These are phyloP conservation scores for Mycetomoellerius zeteki DNA, from an alignment of 1,140 invertebrate species.

Conservation along the genomic window DNA sequence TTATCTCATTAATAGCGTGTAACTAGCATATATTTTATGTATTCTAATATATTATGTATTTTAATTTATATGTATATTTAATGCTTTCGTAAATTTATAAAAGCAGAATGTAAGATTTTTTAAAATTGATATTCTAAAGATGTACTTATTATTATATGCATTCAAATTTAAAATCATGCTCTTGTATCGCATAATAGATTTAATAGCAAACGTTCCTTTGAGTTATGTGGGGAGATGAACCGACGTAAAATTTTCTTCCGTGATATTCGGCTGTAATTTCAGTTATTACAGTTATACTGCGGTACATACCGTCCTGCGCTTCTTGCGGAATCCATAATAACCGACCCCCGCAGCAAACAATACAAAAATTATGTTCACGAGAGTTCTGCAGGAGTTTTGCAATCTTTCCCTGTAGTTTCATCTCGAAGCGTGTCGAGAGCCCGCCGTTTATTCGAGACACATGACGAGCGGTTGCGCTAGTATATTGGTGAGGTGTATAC, in stretches of 20 bases:
- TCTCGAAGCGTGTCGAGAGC: slow-evolving; percentile 70
- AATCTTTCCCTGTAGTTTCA: slow-evolving; percentile 82
- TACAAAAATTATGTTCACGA: slow-evolving; percentile 86
- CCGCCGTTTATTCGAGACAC: slow-evolving; percentile 82
- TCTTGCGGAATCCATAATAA: slow-evolving; percentile 83
- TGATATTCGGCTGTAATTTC: slow-evolving; percentile 78
- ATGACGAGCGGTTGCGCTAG: slow-evolving; percentile 77
- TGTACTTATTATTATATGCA: background rate
- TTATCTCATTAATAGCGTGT: background rate
- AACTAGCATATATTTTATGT: background rate
- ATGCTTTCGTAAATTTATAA: background rate
- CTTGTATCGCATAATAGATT: slow-evolving; percentile 13
- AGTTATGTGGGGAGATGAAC: background rate
- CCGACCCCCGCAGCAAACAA: slow-evolving; percentile 82
- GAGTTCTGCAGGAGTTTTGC: slow-evolving; percentile 83
- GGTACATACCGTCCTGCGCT: slow-evolving; percentile 68
- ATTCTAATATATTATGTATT: background rate
- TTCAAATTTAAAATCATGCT: background rate
- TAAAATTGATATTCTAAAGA: background rate
- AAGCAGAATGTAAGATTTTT: background rate
- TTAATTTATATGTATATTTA: background rate
- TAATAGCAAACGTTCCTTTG: background rate
- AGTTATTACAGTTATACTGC: slow-evolving; percentile 81
- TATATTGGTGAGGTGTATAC: slow-evolving; percentile 43
- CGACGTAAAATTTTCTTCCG: slow-evolving; percentile 34